Conservation (phyloP, 2,113 vertebrate genomes). For the Serinus canaria region DNA sequence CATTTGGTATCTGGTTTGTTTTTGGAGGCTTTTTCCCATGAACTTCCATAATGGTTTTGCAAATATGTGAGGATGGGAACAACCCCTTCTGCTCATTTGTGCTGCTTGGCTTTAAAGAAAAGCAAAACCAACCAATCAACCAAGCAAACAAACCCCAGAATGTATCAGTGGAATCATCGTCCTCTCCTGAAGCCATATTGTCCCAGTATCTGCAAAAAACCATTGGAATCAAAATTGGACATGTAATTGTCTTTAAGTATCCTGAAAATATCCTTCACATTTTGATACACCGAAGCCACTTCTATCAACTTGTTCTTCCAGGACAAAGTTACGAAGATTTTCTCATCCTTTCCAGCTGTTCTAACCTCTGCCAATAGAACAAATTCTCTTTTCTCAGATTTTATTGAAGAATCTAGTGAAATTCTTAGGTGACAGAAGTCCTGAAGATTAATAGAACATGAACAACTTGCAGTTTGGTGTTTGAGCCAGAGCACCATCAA, state of each 20-base stretch:
- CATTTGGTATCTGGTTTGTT: neutral
- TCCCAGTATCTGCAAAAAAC: neutral
- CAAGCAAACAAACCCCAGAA: neutral
- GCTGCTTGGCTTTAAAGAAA: neutral
- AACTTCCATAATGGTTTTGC: neutral
- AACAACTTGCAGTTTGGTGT: neutral
- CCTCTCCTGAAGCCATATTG: neutral
- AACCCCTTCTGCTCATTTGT: neutral
- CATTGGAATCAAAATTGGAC: neutral
- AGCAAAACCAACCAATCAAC: fast-evolving
- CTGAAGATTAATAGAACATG: neutral
- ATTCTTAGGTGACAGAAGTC: neutral
- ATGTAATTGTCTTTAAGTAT: neutral
- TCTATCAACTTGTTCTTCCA: neutral
- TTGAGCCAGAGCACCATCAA: neutral
- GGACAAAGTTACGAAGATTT: neutral
- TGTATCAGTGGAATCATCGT: neutral
- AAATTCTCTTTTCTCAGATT: neutral
- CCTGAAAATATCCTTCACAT: neutral
- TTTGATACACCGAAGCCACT: neutral
- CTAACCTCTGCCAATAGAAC: neutral
- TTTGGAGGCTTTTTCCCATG: neutral
- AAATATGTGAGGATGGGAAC: neutral
- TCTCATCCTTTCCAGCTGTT: neutral
- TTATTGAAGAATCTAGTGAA: neutral